phyloP scores from a whole-genome alignment of 2,888 invertebrate species.

The Syritta pipiens region DNA sequence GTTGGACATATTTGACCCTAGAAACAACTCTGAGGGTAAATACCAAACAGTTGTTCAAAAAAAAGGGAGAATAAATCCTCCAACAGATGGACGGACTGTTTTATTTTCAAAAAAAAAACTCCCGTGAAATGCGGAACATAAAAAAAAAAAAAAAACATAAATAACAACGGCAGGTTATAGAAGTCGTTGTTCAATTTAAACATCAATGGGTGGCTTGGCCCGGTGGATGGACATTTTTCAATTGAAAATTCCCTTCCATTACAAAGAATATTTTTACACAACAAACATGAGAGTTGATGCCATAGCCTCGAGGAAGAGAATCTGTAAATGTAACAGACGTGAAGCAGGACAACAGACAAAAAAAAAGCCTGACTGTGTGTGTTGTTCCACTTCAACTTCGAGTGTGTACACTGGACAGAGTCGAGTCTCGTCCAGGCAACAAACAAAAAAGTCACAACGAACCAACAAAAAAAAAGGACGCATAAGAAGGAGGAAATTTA shows the following conservation, averaged over 20 bases:
- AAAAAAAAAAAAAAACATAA: neutral
- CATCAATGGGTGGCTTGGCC: neutral
- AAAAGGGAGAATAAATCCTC: too few relatives aligned
- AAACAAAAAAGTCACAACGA: neutral
- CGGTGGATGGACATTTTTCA: neutral
- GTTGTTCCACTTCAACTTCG: neutral
- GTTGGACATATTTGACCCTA: too few relatives aligned
- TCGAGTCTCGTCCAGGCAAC: neutral
- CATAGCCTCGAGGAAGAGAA: slow-evolving; percentile 11
- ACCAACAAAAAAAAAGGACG: neutral
- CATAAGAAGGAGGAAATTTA: slow-evolving; percentile 17
- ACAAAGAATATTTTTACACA: neutral
- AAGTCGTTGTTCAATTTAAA: neutral
- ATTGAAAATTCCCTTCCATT: neutral
- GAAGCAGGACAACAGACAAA: neutral
- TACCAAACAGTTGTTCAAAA: too few relatives aligned
- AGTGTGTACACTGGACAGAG: neutral
- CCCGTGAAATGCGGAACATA: too few relatives aligned
- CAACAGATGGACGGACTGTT: too few relatives aligned
- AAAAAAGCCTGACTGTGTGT: neutral
- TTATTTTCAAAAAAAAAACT: too few relatives aligned
- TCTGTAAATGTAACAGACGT: slow-evolving; percentile 11
- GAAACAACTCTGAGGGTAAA: too few relatives aligned
- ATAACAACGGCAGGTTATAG: neutral
- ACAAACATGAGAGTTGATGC: neutral